Evolutionary conservation across 2,888 invertebrate species (phyloP), one percentile per base, ranked within the genome.

Genomic region (Drosophila algonquin): DNA sequence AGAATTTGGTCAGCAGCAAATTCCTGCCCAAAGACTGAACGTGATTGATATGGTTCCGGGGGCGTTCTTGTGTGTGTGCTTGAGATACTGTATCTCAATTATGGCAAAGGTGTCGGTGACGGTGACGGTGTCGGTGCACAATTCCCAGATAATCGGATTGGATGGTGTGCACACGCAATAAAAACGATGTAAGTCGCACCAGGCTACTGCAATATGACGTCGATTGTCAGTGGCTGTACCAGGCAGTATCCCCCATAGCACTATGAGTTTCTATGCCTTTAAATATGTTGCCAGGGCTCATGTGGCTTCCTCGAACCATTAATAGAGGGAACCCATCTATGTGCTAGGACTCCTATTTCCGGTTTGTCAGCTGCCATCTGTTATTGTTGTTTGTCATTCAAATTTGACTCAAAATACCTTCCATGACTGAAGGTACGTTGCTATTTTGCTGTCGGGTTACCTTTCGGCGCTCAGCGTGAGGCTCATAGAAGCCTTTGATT

Each of bases 1-100:
- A 63, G 50, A 46, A 63, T 63, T 67, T 46, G 63, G 65, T 51
- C 65, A 67, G 50, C 54, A 55, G 32, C 44, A 50, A 16, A 16
- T 16, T 61, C 30, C 30, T 46, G 44, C 50, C 44, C 50, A 48
- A 57, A 30, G 57, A 27, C 40, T 57, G 47, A 10, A 44, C 40
- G 68, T 65, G 68, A 65, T 67, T 58, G 68, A 68, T 58, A 65
- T 65, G 52, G 57, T 64, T 44, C 1, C 21, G 21, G 57, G 57
- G 47, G 47, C 30, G 12, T 21, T 10, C 21, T 21, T 7, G 21
- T 24, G 14, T 7, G 18, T 24, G 14, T 14, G 18, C 12, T 21
- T 8, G 21, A 47, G 32, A 10, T 14, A 14, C 40, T 5, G 54
- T 0, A 24, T 8, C 63, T 45, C 54, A 21, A 44, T 54, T 45